Evolutionary conservation across 2,797 vertebrate species (phyloP), one percentile per base, ranked within the genome.

Genomic region (Poecilia picta): DNA sequence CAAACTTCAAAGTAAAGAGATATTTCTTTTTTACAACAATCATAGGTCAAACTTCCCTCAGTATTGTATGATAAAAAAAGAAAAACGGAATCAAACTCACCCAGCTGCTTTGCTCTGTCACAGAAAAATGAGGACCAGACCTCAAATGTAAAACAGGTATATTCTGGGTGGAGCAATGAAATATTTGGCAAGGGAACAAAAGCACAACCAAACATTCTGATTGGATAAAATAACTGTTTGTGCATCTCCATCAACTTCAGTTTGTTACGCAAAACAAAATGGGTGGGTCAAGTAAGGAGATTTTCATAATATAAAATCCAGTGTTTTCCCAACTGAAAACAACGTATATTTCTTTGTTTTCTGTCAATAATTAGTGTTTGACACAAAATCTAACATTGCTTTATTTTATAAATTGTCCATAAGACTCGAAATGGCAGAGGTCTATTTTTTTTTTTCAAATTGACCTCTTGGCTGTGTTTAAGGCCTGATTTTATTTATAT

Each of bases 161-260:
- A 84, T 1, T 8, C 5, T 47, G 83, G 87, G 87, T 82, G 88
- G 84, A 81, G 83, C 53, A 77, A 53, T 70, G 1, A 39, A 79
- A 33, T 64, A 13, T 49, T 49, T 43, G 18, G 72, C 31, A 8
- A 51, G 3, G 16, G 20, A 72, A 33, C 8, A 18, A 8, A 51
- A 72, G 49, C 39, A 46, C 76, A 46, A 75, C 16, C 10, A 41
- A 47, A 1, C 3, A 31, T 16, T 20, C 0, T 0, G 55, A 43
- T 15, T 2, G 70, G 6, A 23, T 20, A 70, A 75, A 59, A 74
- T 78, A 79, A 6, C 13, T 4, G 2, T 49, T n/a, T 57, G 53
- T 13, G 11, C 3, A 0, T 57, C 53, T 57, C 53, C 25, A 57
- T 57, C 49, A 51, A 20, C 20, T 57, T 57, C 12, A n/a, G 25